Evolutionary conservation across 2,797 vertebrate species (phyloP).

Genomic region (Gobionotothen gibberifrons): DNA sequence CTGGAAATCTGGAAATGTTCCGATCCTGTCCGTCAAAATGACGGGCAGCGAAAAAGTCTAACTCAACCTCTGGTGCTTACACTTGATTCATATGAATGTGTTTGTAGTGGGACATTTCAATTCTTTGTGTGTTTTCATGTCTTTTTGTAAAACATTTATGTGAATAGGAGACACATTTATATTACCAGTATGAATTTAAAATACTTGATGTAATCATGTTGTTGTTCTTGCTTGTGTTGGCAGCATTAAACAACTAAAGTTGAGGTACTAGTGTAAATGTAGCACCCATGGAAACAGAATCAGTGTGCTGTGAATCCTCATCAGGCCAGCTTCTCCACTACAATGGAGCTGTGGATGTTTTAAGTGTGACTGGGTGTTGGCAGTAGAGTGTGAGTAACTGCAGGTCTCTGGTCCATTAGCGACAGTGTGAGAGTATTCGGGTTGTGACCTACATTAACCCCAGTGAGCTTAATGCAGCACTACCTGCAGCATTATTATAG

Average conservation of each 20-base stretch:
- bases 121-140: no score
- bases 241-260: not conserved
- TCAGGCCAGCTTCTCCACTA: slow-evolving; percentile 7
- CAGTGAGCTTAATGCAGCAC: slow-evolving; percentile 31
- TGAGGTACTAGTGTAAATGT: not conserved
- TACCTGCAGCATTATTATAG: slow-evolving; percentile 42
- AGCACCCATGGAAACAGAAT: not conserved
- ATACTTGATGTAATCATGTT: not conserved
- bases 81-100: no score
- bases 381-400: slow-evolving; percentile 48
- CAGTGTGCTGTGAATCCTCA: slow-evolving; percentile 29
- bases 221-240: not conserved
- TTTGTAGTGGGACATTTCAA: no score
- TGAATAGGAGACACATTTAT: not conserved
- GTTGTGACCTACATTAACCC: slow-evolving; percentile 88
- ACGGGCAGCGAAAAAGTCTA: no score
- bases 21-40: no score
- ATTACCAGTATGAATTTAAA: not conserved
- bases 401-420: slow-evolving; percentile 56
- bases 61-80: no score
- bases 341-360: slow-evolving; percentile 11
- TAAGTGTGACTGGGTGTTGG: slow-evolving; percentile 11
- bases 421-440: slow-evolving; percentile 57
- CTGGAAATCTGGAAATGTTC: no score
- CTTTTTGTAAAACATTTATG: no score